Base-by-base conservation (phyloP, 2,113 vertebrate species). In the Acanthisitta chloris region DNA sequence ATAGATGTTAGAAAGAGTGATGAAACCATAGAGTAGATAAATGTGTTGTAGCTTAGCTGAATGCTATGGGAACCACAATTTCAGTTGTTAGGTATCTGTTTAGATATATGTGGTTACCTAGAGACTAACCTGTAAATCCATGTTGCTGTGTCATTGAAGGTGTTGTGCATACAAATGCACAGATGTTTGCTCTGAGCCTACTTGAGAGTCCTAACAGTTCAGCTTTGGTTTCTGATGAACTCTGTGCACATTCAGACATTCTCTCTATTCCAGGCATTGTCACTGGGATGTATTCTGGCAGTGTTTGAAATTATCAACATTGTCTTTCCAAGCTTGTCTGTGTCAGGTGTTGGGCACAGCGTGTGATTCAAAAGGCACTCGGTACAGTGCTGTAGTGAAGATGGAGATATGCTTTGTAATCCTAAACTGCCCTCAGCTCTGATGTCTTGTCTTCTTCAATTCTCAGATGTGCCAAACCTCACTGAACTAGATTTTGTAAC, bases 401-500 rank as follows among this genome's bases (percentile, higher is more conserved):
- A 36, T 33, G 65, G 13, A 78, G 64, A 71, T 87, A 77, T 42
- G 66, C 62, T 92, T 66, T 49, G 14, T 57, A 83, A 73, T 80
- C 72, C 81, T 86, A 57, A 92, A 62, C 62, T 82, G 46, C 51
- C 62, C 81, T 91, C 66, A 74, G 85, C 66, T 82, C 71, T 51
- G 33, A 13, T 81, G 59, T 33, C 66, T 73, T 73, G 54, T 52
- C 62, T 54, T 57, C 84, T 87, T 89, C 82, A 90, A 86, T 90
- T 92, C 94, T 97, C 96, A 93, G 85, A 96, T 62, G 57, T 79
- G 59, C 94, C 91, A 91, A 90, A 51, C 49, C 48, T 88, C 40
- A 19, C 26, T 96, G 92, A 95, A 94, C 95, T 97, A 96, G 81
- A 95, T 98, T 98, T 95, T 95, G 82, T 96, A 97, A 71, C 91